Conservation (phyloP, 2,888 invertebrate species). For the Sphaeridia pumilis region DNA sequence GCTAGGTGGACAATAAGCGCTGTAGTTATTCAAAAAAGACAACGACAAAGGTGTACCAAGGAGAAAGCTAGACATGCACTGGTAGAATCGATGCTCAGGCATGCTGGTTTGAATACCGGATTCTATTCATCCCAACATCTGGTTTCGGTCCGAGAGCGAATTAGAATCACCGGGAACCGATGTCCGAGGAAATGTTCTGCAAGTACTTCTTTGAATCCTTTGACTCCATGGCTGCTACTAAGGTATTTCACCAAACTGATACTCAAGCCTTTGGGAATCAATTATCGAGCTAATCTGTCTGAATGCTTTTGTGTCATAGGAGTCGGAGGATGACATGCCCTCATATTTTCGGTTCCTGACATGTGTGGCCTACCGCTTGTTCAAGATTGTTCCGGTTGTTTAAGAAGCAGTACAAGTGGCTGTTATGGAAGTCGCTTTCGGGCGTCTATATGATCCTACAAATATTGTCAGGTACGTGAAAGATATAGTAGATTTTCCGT, state of each 20-base stretch:
- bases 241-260: too few species aligned
- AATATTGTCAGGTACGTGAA: conserved; percentile 64
- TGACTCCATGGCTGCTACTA: conserved; percentile 46
- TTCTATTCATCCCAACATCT: conserved; percentile 95
- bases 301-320: conserved; percentile 43
- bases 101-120: conserved; percentile 76
- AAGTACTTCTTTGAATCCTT: conserved; percentile 72
- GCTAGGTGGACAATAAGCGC: too few species aligned
- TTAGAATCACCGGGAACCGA: conserved; percentile 72
- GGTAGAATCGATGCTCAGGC: conserved; percentile 74
- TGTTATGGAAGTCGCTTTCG: conserved; percentile 93
- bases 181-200: conserved; percentile 61
- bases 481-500: too few species aligned
- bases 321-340: conserved; percentile 62
- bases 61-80: conserved; percentile 96
- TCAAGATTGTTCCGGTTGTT: too few species aligned
- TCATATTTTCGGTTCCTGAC: conserved; percentile 91
- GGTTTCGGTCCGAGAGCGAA: conserved; percentile 78
- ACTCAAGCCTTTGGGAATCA: neutral
- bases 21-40: too few species aligned
- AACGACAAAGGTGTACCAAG: too few species aligned
- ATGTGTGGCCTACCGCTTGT: conserved; percentile 77
- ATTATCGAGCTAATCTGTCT: neutral
- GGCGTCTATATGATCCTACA: conserved; percentile 86
- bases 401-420: conserved; percentile 71